Percentiles rank a stretch among this genome's conserved stretches.
These are phyloP conservation scores for Paratrypauchen microcephalus DNA, from an alignment of 2,797 vertebrate species.

Conservation along the genomic window DNA sequence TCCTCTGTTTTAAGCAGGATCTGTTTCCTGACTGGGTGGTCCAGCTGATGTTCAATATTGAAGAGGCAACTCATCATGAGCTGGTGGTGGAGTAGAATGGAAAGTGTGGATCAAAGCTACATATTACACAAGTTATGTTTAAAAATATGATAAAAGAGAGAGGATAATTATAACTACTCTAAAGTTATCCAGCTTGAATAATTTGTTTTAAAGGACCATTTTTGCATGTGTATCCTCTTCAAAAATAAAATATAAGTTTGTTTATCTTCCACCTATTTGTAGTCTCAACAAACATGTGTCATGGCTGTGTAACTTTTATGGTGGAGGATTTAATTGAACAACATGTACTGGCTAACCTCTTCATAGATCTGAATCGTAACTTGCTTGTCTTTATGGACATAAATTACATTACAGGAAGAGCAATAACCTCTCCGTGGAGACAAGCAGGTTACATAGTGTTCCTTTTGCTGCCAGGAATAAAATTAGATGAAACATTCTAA, in stretches of 20 bases:
- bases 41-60: conserved; percentile 78
- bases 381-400: no score
- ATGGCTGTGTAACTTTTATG: no score
- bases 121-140: neutral
- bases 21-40: conserved; percentile 73
- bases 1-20: conserved; percentile 24
- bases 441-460: no score
- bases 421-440: no score
- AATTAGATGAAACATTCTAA: no score
- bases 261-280: neutral
- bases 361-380: no score
- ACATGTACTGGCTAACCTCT: no score
- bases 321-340: no score
- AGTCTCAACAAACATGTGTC: no score
- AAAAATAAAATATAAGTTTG: neutral
- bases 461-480: no score
- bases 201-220: neutral
- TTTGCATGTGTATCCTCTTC: neutral
- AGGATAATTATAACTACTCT: neutral
- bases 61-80: conserved; percentile 79
- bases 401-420: no score
- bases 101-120: neutral
- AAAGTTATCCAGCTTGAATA: neutral
- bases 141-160: no score
- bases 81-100: conserved; percentile 68